These are phyloP conservation scores for Drosophila phalerata DNA, from an alignment of 2,888 invertebrate genomes.

Conservation along the genomic window DNA sequence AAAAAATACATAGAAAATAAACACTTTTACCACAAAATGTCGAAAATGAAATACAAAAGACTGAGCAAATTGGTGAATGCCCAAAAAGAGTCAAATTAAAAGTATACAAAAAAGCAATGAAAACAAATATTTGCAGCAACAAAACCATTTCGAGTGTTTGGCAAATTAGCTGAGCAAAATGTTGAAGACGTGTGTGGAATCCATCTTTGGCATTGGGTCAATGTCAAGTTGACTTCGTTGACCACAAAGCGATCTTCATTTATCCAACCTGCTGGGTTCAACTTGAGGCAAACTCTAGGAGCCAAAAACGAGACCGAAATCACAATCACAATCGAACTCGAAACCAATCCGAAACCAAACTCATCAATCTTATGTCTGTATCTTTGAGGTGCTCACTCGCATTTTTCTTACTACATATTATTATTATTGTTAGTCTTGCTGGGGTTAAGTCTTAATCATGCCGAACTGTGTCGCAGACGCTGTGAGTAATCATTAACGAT, in stretches of 20 bases:
- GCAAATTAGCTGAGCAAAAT: constrained; percentile 36
- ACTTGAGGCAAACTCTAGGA: constrained; percentile 39
- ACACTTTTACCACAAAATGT: constrained; percentile 58
- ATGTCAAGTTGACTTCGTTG: constrained; percentile 66
- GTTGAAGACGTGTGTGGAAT: constrained; percentile 54
- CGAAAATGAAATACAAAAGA: constrained; percentile 36
- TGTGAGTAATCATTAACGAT: constrained; percentile 32
- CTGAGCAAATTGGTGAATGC: constrained; percentile 61
- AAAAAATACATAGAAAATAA: constrained; percentile 15
- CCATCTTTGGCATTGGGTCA: constrained; percentile 71
- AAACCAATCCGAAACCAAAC: constrained; percentile 4
- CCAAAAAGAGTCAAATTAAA: constrained; percentile 69
- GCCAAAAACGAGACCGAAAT: constrained; percentile 9
- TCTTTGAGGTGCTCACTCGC: constrained; percentile 6
- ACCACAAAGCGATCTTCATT: constrained; percentile 33
- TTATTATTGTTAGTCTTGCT: constrained; percentile 12
- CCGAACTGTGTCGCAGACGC: constrained; percentile 40
- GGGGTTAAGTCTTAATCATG: constrained; percentile 12
- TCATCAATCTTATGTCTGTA: constrained; percentile 29
- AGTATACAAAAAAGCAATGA: constrained; percentile 29
- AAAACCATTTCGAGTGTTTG: constrained; percentile 33
- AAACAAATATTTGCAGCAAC: constrained; percentile 47
- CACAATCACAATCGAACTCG: constrained; percentile 9
- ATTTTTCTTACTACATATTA: constrained; percentile 2
- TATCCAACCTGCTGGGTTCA: constrained; percentile 42